A percentile compares a stretch with the other conserved stretches of the same genome.
Conservation (phyloP, 2,888 invertebrate genomes). For the Synanthedon andrenaeformis region DNA sequence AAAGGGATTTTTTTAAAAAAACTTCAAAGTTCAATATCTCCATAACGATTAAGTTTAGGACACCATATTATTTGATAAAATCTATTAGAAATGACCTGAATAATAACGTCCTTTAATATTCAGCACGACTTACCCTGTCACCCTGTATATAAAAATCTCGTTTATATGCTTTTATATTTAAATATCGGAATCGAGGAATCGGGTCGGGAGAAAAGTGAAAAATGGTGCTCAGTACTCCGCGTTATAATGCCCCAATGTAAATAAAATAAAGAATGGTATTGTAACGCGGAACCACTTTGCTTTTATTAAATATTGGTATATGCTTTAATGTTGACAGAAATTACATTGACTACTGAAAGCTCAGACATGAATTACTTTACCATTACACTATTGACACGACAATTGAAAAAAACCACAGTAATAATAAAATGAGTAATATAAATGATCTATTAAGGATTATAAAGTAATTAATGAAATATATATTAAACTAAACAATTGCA, state of each 20-base stretch:
- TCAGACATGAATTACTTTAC: slow-evolving; percentile 47
- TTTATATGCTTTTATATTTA: too few species aligned
- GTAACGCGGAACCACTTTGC: slow-evolving; percentile 15
- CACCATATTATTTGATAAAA: too few species aligned
- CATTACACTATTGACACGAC: slow-evolving; percentile 51
- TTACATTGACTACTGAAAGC: slow-evolving; percentile 57
- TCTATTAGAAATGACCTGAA: too few species aligned
- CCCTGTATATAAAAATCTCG: too few species aligned
- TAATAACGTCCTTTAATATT: too few species aligned
- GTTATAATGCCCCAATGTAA: not conserved
- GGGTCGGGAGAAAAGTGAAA: not conserved
- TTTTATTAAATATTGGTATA: slow-evolving; percentile 21
- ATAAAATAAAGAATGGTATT: not conserved
- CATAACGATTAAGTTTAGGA: too few species aligned
- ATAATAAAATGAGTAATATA: slow-evolving; percentile 19
- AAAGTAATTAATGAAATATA: slow-evolving; percentile 19
- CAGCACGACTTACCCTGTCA: too few species aligned
- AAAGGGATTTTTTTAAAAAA: too few species aligned
- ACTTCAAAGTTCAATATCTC: too few species aligned
- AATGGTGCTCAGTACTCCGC: not conserved
- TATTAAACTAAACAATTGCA: slow-evolving; percentile 19
- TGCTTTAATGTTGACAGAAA: slow-evolving; percentile 60
- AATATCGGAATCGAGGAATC: not conserved
- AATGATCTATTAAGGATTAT: slow-evolving; percentile 21
- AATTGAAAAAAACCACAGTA: slow-evolving; percentile 48